These are phyloP conservation scores for Gobiocypris rarus DNA, from an alignment of 2,113 vertebrate genomes.

Conservation along the genomic window DNA sequence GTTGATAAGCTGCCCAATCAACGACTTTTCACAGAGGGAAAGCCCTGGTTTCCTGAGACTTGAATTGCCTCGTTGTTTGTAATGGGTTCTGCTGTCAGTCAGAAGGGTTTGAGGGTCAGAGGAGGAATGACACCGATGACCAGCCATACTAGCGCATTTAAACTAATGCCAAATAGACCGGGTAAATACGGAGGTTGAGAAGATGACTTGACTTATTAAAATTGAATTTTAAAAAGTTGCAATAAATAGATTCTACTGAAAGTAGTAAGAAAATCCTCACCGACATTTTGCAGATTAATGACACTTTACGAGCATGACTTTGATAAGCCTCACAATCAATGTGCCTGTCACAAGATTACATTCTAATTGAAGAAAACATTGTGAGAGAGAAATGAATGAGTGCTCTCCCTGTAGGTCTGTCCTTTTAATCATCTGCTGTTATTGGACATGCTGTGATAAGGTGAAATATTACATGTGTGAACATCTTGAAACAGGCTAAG, in stretches of 20 bases:
- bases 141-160: not conserved
- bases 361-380: slow-evolving; percentile 21
- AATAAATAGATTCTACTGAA: not conserved
- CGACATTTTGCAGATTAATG: not conserved
- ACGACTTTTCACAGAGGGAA: not conserved
- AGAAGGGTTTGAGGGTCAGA: not conserved
- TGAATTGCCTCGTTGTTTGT: slow-evolving; percentile 11
- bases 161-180: not conserved
- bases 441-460: not conserved
- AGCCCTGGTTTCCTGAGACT: not conserved
- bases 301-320: slow-evolving; percentile 5
- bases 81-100: slow-evolving; percentile 26
- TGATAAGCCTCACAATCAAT: slow-evolving; percentile 23
- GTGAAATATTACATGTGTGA: slow-evolving; percentile 4
- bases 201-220: not conserved
- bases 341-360: not conserved
- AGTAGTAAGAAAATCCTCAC: slow-evolving; percentile 1
- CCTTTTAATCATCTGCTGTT: not conserved
- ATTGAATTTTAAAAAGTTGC: not conserved
- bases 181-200: not conserved
- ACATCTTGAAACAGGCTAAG: not conserved
- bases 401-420: slow-evolving; percentile 23
- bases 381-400: slow-evolving; percentile 11
- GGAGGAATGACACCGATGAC: slow-evolving; percentile 23
- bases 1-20: slow-evolving; percentile 31